A percentile compares a stretch with the other conserved stretches of the same genome.
These are phyloP conservation scores for Lathronympha strigana DNA, from an alignment of 2,888 invertebrate species.

Conservation along the genomic window DNA sequence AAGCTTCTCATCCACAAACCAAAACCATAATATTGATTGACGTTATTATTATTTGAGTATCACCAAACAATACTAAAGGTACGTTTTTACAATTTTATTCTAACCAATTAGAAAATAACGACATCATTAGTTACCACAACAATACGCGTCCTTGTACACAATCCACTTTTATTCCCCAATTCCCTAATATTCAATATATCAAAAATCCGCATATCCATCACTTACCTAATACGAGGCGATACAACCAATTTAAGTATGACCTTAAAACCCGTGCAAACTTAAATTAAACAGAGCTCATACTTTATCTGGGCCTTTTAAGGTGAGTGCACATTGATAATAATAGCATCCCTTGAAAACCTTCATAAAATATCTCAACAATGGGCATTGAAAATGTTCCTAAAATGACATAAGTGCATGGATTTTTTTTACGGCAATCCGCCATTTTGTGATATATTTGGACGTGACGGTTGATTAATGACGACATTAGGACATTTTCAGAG, in stretches of 20 bases:
- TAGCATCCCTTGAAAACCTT: conserved; percentile 2
- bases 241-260: not conserved
- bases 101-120: conserved; percentile 1
- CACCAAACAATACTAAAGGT: not conserved
- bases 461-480: conserved; percentile 47
- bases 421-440: not conserved
- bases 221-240: not conserved
- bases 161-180: not conserved
- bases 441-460: conserved; percentile 16
- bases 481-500: not conserved
- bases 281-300: not conserved
- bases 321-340: not conserved
- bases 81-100: not conserved
- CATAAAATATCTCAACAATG: conserved; percentile 43
- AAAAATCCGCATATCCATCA: conserved; percentile 18
- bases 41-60: not conserved
- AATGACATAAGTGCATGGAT: not conserved
- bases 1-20: too few relatives aligned
- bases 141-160: not conserved
- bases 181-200: conserved; percentile 7
- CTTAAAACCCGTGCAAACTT: not conserved
- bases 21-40: too few relatives aligned
- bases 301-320: too few relatives aligned
- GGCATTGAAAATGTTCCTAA: conserved; percentile 38
- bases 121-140: conserved; percentile 4